Percentiles rank a stretch among this genome's conserved stretches.
Conservation (phyloP, 2,888 invertebrate species). For the Elegia similella region DNA sequence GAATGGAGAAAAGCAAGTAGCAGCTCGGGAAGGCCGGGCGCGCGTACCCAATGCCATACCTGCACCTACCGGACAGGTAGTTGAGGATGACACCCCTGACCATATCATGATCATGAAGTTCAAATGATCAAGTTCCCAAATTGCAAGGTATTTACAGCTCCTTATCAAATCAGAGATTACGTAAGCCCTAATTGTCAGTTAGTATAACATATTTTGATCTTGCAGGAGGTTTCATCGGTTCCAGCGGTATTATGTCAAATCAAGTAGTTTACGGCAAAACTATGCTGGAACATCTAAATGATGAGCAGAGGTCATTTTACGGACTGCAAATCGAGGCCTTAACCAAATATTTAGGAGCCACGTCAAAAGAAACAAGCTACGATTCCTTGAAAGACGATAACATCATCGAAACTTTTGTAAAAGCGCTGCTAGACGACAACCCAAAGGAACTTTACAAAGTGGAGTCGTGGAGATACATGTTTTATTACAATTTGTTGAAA, state of each 20-base stretch:
- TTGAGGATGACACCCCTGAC: too few relatives aligned
- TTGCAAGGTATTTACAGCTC: too few relatives aligned
- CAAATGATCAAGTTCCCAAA: too few relatives aligned
- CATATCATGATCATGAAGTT: too few relatives aligned
- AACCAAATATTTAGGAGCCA: conserved; percentile 79
- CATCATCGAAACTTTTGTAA: conserved; percentile 83
- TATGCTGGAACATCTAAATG: conserved; percentile 84
- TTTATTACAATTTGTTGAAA: conserved; percentile 85
- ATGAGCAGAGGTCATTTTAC: conserved; percentile 84
- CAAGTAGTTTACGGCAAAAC: conserved; percentile 82
- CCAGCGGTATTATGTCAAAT: conserved; percentile 85
- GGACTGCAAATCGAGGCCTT: conserved; percentile 85
- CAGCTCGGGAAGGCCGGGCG: too few relatives aligned
- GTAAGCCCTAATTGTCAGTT: too few relatives aligned
- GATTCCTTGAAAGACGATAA: conserved; percentile 76
- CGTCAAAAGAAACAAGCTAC: conserved; percentile 60
- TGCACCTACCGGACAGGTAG: too few relatives aligned
- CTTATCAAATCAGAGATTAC: too few relatives aligned
- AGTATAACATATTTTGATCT: conserved; percentile 21
- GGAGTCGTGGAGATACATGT: conserved; percentile 84
- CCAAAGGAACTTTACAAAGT: conserved; percentile 85
- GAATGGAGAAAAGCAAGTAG: too few relatives aligned
- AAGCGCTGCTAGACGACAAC: conserved; percentile 81
- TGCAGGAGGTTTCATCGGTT: conserved; percentile 85
- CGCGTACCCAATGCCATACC: too few relatives aligned